A percentile compares a stretch with the other conserved stretches of the same genome.
Conservation (phyloP, 2,113 vertebrate genomes). For the Gyps fulvus region DNA sequence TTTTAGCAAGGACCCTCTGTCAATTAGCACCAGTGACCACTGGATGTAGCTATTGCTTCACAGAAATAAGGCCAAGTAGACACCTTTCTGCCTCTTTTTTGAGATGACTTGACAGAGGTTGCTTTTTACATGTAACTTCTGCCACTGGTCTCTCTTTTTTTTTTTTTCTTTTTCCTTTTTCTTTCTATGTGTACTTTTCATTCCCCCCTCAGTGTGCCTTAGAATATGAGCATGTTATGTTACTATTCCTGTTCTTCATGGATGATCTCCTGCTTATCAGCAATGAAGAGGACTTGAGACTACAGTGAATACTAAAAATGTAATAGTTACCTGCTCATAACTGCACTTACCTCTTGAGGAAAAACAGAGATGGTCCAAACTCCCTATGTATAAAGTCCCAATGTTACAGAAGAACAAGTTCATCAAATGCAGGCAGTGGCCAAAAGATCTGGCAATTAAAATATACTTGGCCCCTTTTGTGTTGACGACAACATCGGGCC, state of each 20-base stretch:
- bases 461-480: not conserved
- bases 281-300: not conserved
- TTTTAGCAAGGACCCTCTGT: not conserved
- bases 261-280: not conserved
- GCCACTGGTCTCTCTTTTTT: not conserved
- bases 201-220: not conserved
- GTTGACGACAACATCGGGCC: fast-evolving
- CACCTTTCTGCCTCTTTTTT: slow-evolving; percentile 30
- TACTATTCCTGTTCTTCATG: not conserved
- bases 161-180: no score
- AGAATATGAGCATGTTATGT: not conserved
- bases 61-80: not conserved
- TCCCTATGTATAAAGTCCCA: not conserved
- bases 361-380: not conserved
- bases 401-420: not conserved
- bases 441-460: not conserved
- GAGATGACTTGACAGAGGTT: not conserved
- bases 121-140: not conserved
- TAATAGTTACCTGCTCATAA: not conserved
- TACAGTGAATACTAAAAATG: not conserved
- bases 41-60: slow-evolving; percentile 62
- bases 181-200: not conserved
- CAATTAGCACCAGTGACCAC: slow-evolving; percentile 7
- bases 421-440: not conserved
- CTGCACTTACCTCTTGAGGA: not conserved